Conservation (phyloP, 2,888 invertebrate genomes). For the Aphodius granarius region DNA sequence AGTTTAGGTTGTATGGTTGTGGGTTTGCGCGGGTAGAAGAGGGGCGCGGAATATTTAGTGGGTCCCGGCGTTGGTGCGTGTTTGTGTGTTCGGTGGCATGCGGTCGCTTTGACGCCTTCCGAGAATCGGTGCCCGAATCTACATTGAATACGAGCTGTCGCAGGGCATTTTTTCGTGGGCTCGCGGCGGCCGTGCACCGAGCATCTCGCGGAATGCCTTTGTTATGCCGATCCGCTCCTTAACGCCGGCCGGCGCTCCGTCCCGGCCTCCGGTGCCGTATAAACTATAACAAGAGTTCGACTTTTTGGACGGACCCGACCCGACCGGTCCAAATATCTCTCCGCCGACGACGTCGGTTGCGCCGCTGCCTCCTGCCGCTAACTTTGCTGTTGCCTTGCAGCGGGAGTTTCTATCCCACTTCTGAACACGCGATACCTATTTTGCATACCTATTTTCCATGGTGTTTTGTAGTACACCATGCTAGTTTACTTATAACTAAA, state of each 20-base stretch:
- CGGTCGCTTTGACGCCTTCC: constrained; percentile 50
- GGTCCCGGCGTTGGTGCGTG: background rate
- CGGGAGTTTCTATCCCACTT: background rate
- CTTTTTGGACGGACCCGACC: background rate
- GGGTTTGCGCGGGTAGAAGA: too few relatives aligned
- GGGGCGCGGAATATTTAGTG: background rate
- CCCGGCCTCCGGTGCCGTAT: background rate
- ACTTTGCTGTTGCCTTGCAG: background rate
- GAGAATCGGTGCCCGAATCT: constrained; percentile 45
- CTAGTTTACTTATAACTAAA: background rate
- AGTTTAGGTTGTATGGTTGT: too few relatives aligned
- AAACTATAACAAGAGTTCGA: background rate
- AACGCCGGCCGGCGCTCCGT: constrained; percentile 12
- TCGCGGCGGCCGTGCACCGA: background rate
- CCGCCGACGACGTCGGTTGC: too few relatives aligned
- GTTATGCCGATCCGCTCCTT: constrained; percentile 12
- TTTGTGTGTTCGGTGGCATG: constrained; percentile 33
- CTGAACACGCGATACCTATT: background rate
- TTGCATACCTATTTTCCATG: background rate
- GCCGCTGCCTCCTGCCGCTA: background rate
- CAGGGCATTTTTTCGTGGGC: constrained; percentile 9
- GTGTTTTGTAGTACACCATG: background rate
- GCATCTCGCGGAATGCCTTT: constrained; percentile 13
- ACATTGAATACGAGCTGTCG: constrained; percentile 41
- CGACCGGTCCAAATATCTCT: background rate